Conservation (phyloP, 1,140 invertebrate genomes). For the Protaetia brevitarsis region DNA sequence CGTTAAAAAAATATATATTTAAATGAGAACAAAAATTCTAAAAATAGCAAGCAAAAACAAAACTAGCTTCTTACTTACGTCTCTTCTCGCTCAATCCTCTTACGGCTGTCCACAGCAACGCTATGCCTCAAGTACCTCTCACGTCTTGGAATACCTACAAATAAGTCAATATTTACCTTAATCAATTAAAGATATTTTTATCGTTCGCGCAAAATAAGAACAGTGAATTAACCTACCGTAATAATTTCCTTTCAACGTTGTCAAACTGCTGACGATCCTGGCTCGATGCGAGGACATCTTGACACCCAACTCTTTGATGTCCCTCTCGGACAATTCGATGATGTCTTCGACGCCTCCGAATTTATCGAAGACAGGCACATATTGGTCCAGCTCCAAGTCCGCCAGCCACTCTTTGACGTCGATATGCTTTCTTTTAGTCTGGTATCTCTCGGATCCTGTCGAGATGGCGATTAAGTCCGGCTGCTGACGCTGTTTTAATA, state of each 20-base stretch:
- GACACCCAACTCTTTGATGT: conserved; percentile 60
- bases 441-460: neutral
- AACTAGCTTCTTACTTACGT: conserved; percentile 15
- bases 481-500: conserved; percentile 16
- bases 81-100: conserved; percentile 23
- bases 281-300: conserved; percentile 61
- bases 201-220: neutral
- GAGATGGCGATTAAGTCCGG: neutral
- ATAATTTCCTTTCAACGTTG: conserved; percentile 59
- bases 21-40: too few species aligned
- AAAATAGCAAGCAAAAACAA: neutral
- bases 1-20: too few species aligned
- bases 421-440: conserved; percentile 44
- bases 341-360: conserved; percentile 58
- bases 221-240: conserved; percentile 37
- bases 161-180: neutral
- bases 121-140: conserved; percentile 20
- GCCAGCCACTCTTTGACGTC: conserved; percentile 49
- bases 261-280: conserved; percentile 61
- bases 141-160: neutral
- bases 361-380: conserved; percentile 48
- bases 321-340: conserved; percentile 57
- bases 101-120: conserved; percentile 23
- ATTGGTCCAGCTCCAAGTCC: conserved; percentile 50
- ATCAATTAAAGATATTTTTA: neutral